Percentiles rank a stretch among this genome's conserved stretches.
Evolutionary conservation across 2,797 vertebrate genomes (phyloP).

Genomic region (Sebastiscus albofasciatus): DNA sequence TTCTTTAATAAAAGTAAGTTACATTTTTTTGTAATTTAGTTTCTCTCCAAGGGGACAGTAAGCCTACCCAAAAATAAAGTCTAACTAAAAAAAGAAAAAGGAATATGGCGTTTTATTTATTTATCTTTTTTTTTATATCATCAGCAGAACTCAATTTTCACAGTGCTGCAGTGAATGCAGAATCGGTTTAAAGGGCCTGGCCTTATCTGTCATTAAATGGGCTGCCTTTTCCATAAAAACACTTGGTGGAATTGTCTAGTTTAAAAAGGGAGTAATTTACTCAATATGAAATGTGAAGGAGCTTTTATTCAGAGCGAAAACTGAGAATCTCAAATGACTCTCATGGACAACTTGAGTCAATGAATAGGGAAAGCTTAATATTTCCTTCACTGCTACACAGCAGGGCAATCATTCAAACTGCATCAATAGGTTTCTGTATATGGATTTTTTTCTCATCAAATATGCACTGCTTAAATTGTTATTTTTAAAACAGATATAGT

Average conservation of each 20-base stretch:
- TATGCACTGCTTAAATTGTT: constrained; percentile 1
- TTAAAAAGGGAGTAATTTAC: constrained; percentile 23
- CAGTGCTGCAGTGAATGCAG: constrained; percentile 13
- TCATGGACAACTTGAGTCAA: not conserved
- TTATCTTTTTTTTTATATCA: not conserved
- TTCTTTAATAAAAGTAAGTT: not conserved
- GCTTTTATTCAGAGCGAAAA: constrained; percentile 24
- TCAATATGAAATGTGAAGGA: constrained; percentile 9
- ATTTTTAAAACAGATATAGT: constrained; percentile 6
- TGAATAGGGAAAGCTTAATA: not conserved
- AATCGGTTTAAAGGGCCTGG: constrained; percentile 2
- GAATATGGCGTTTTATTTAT: not conserved
- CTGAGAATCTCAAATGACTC: constrained; percentile 7
- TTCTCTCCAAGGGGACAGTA: not conserved
- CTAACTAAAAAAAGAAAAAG: not conserved
- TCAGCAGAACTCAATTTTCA: constrained; percentile 15
- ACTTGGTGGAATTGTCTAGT: constrained; percentile 12
- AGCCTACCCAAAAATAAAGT: not conserved
- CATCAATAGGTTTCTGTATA: not conserved
- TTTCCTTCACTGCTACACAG: not conserved
- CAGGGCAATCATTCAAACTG: not conserved
- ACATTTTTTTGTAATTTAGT: not conserved
- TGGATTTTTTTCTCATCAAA: not conserved
- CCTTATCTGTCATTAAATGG: constrained; percentile 32
- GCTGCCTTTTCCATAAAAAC: constrained; percentile 29